Base-by-base conservation (phyloP, 2,797 vertebrate species). In the Prionace glauca region DNA sequence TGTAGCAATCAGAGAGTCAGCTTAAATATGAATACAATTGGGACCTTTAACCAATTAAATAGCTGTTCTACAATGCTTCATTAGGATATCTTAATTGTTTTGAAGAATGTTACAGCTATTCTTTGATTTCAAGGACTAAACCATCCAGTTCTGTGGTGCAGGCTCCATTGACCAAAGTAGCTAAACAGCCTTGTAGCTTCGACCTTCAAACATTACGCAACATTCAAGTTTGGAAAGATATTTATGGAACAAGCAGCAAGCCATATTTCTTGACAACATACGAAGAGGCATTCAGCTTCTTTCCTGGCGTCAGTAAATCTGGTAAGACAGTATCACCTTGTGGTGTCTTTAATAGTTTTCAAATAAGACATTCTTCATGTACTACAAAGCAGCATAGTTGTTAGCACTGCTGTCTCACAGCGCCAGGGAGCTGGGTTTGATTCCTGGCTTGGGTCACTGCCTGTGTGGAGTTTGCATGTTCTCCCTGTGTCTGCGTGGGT, bases 111-210 rank as follows among this genome's bases (percentile, higher is more conserved):
- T 41, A 22, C 36, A 12, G 9, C 11, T 41, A 22, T 84, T 84
- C 36, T 84, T 81, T 84, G 41, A 45, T 84, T 84, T 84, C 81
- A 84, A 84, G 81, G 81, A 84, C 81, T 84, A 84, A 84, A 84
- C 81, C 36, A 24, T 1, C 81, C 18, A 24, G 41, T 84, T 84
- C 81, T 84, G 41, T 24, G 20, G 5, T 45, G 18, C 81, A 84
- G 41, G 45, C 8, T 20, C 36, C 45, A 8, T 24, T 84, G 81
- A 45, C 36, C 79, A 81, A 20, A 41, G 16, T 36, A 16, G 79
- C 29, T 81, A 9, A 81, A 41, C 79, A 8, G 16, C 20, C 81
- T 84, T 84, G 41, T 45, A 45, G 81, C 41, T 84, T 84, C 7
- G 20, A 45, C 41, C 41, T 41, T 41, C 36, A 81, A 81, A 81